Base-by-base conservation (phyloP, 2,797 vertebrate genomes). In the Anableps anableps region DNA sequence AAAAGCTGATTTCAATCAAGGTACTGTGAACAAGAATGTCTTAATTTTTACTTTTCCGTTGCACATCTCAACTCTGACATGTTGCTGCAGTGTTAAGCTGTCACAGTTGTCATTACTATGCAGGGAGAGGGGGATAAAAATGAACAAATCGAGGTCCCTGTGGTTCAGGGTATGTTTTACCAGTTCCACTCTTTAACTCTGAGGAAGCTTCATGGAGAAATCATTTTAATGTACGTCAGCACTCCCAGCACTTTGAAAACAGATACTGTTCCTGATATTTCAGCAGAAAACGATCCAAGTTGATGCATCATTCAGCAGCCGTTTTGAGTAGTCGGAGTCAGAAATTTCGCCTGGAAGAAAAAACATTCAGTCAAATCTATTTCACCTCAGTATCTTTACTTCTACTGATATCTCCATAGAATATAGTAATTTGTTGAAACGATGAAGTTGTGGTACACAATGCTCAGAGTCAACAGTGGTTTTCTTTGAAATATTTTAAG, bases 11-110 rank as follows among this genome's bases (percentile, higher is more conserved):
- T 85, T 66, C 38, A 80, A 66, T n/a, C 50, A 53, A 86, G 82
- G 71, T 88, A 85, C 85, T 90, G 85, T 83, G 80, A 84, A 77
- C 72, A 88, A 16, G 81, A 88, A 89, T 84, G 85, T 93, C 86
- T 89, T 87, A 55, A 73, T 73, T 45, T 45, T 72, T 72, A 62
- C 76, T 76, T 82, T 78, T 75, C 4, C 64, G 50, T 86, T 86
- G 70, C 77, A 81, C 72, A 60, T 77, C 80, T 82, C 13, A 77
- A 83, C 75, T 83, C 85, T 58, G 80, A 84, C 36, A 50, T 21
- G 78, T 77, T 62, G 83, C 85, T 85, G 86, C 82, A 74, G 70
- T 76, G 78, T 55, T 73, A 41, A 68, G 81, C 77, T 50, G 80
- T 76, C 79, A 50, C 62, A 41, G 88, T 77, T 83, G 80, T 23